phyloP scores from a whole-genome alignment of 2,888 invertebrate genomes.

The Acrocyrtus sp. region DNA sequence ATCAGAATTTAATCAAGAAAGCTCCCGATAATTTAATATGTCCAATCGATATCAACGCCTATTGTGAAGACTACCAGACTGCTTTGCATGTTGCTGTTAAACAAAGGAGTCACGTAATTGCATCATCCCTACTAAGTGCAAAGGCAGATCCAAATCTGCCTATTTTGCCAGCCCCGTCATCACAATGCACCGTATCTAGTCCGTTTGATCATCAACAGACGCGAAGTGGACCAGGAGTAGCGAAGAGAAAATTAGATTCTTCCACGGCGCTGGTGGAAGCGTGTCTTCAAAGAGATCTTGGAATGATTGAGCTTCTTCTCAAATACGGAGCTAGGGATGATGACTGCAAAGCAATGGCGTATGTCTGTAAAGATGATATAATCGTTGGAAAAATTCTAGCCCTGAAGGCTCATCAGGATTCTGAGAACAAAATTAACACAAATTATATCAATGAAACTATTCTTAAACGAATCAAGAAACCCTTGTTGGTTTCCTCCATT shows the following conservation, averaged over 20 bases:
- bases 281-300: slow-evolving; percentile 74
- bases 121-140: slow-evolving; percentile 72
- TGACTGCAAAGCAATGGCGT: slow-evolving; percentile 84
- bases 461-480: slow-evolving; percentile 57
- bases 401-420: slow-evolving; percentile 85
- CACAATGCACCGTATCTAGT: slow-evolving; percentile 28
- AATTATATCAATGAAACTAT: slow-evolving; percentile 54
- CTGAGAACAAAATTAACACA: slow-evolving; percentile 90
- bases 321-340: slow-evolving; percentile 88
- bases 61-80: slow-evolving; percentile 82
- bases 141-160: slow-evolving; percentile 79
- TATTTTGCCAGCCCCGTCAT: slow-evolving; percentile 67
- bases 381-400: slow-evolving; percentile 85
- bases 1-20: slow-evolving; percentile 61
- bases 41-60: slow-evolving; percentile 79
- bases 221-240: slow-evolving; percentile 1
- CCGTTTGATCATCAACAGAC: slow-evolving; percentile 48
- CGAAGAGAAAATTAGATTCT: slow-evolving; percentile 38
- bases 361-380: slow-evolving; percentile 77
- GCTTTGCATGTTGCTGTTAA: slow-evolving; percentile 85
- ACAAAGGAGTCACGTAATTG: slow-evolving; percentile 78
- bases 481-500: slow-evolving; percentile 56
- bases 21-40: slow-evolving; percentile 68
- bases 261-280: slow-evolving; percentile 76
- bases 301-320: slow-evolving; percentile 81